Conservation (phyloP, 1,140 invertebrate species). For the Brachionus plicatilis region DNA sequence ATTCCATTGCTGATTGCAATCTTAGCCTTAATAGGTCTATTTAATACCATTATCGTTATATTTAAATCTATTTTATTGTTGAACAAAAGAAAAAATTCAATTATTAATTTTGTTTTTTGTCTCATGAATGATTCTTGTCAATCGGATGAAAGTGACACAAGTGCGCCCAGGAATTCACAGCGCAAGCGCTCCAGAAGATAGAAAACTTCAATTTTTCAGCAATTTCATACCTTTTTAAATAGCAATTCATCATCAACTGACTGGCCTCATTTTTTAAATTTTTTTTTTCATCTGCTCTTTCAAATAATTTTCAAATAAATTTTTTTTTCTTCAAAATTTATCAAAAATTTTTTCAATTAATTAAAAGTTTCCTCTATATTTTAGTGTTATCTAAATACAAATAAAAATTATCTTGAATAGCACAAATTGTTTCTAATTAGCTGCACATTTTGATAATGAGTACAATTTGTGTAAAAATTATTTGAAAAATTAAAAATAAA, state of each 20-base stretch:
- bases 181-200: not conserved
- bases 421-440: not conserved
- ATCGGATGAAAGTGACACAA: not conserved
- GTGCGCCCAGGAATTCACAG: not conserved
- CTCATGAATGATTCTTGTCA: not conserved
- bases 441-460: not conserved
- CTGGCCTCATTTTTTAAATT: not conserved
- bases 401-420: not conserved
- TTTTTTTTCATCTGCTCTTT: not conserved
- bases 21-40: not conserved
- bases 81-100: constrained; percentile 4
- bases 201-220: not conserved
- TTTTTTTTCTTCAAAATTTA: not conserved
- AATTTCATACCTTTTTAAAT: not conserved
- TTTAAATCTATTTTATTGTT: not conserved
- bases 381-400: not conserved
- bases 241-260: not conserved
- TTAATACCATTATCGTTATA: not conserved
- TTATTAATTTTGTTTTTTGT: constrained; percentile 13
- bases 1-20: constrained; percentile 6
- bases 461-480: not conserved
- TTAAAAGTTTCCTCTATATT: not conserved
- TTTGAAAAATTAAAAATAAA: not conserved
- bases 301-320: not conserved
- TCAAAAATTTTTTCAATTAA: not conserved